Percentiles rank a stretch among this genome's conserved stretches.
These are phyloP conservation scores for Alethe diademata DNA, from an alignment of 2,113 vertebrate species.

Conservation along the genomic window DNA sequence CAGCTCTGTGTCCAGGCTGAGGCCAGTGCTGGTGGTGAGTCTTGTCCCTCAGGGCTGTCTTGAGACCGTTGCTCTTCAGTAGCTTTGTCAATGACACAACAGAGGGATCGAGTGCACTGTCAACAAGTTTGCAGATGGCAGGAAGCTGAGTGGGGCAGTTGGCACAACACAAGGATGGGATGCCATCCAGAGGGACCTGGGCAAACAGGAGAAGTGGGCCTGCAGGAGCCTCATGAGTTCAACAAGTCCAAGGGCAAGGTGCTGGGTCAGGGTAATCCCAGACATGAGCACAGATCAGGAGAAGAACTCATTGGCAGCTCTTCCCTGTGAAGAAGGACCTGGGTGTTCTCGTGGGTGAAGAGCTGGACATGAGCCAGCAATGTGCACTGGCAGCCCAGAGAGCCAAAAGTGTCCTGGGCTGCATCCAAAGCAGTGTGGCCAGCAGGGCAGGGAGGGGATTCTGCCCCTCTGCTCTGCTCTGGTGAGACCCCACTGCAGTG, in stretches of 20 bases:
- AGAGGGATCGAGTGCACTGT: not conserved
- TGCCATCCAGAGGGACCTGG: not conserved
- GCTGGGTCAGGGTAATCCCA: not conserved
- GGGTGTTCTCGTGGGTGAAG: fast-evolving
- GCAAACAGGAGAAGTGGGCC: not conserved
- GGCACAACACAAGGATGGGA: not conserved
- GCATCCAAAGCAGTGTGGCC: not conserved
- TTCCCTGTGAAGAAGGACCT: not conserved
- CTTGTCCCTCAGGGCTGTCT: not conserved
- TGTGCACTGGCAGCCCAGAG: not conserved
- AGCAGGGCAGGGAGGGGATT: not conserved
- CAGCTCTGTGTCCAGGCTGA: not conserved
- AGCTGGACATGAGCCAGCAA: not conserved
- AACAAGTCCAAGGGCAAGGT: not conserved
- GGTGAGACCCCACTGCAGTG: not conserved
- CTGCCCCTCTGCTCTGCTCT: not conserved
- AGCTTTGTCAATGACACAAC: not conserved
- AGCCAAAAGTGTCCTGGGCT: not conserved
- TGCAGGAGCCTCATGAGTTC: not conserved
- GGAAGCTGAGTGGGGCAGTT: not conserved
- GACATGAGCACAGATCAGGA: no score
- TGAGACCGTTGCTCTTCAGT: fast-evolving
- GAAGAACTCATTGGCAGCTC: not conserved
- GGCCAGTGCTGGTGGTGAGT: not conserved
- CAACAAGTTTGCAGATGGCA: not conserved